Evolutionary conservation across 2,888 invertebrate genomes (phyloP).

Genomic region (Drosophila monieri): DNA sequence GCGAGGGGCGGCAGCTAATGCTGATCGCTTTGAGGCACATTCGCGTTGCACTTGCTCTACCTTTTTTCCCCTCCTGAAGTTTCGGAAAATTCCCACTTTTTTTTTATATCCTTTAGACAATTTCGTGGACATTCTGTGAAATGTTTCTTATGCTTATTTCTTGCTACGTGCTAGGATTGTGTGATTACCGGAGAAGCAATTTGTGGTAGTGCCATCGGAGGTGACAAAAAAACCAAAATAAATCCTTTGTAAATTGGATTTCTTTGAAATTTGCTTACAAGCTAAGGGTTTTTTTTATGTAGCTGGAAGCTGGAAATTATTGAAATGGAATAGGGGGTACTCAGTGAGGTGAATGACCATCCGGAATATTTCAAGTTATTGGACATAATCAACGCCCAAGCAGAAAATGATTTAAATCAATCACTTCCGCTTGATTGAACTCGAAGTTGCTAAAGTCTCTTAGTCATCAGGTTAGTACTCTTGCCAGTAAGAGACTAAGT

Average conservation of each 20-base stretch:
- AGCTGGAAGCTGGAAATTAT: not conserved
- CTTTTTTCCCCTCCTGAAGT: not conserved
- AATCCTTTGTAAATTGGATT: not conserved
- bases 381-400: no score
- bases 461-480: no score
- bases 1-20: constrained; percentile 42
- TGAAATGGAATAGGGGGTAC: not conserved
- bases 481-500: not conserved
- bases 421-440: constrained; percentile 68
- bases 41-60: constrained; percentile 46
- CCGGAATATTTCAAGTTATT: not conserved
- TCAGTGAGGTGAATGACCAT: not conserved
- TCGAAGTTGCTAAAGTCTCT: not conserved
- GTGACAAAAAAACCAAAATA: constrained; percentile 1
- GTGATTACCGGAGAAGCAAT: constrained; percentile 20
- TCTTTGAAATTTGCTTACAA: not conserved
- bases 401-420: constrained; percentile 35
- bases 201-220: constrained; percentile 2
- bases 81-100: not conserved
- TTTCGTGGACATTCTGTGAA: constrained; percentile 28
- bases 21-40: constrained; percentile 74
- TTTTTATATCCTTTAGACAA: constrained; percentile 3
- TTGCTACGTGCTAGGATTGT: constrained; percentile 33
- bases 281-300: not conserved
- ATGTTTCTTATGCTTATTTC: constrained; percentile 40